Evolutionary conservation across 2,888 invertebrate genomes (phyloP), one percentile per base, ranked within the genome.

Genomic region (Erpobdella octoculata): DNA sequence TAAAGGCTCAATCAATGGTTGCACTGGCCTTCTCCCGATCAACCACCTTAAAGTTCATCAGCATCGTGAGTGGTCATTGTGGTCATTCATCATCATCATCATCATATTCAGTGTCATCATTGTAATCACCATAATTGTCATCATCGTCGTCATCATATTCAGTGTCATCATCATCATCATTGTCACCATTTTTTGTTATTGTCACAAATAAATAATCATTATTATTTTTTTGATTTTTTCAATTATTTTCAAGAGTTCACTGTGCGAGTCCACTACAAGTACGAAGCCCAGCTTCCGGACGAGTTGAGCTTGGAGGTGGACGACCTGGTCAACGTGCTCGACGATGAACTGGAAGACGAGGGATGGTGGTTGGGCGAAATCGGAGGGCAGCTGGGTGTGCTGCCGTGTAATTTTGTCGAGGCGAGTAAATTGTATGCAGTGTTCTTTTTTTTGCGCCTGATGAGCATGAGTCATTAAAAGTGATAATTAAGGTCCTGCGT

Each of bases 281-380:
- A 69, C 48, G 69, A 69, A 1, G 48, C 48, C 33, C 69, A 69
- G 36, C 21, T 69, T 53, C 46, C 69, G 1, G 69, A 69, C 36
- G 69, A 69, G 69, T 36, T 69, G 58, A 28, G 36, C n/a, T 21
- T 69, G 69, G 35, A 25, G 53, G 69, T 69, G 12, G 69, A 58
- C 12, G 69, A 69, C 21, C 36, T 58, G 12, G 37, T 69, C 48
- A 69, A 36, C 48, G 69, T 69, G n/a, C 48, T 69, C 18, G 69
- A 69, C 31, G 69, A 69, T 28, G 48, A 69, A 25, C 69, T 69
- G 3, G 69, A 69, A 31, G 69, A 69, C n/a, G 69, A 31, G n/a
- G 69, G 69, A 0, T 69, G 69, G 69, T 69, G 69, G 69, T 58
- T 69, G 21, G 69, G 69, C 18, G 69, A 69, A 36, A n/a, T 69